phyloP scores from a whole-genome alignment of 2,888 invertebrate species.

The Meiosimyza platycephala region DNA sequence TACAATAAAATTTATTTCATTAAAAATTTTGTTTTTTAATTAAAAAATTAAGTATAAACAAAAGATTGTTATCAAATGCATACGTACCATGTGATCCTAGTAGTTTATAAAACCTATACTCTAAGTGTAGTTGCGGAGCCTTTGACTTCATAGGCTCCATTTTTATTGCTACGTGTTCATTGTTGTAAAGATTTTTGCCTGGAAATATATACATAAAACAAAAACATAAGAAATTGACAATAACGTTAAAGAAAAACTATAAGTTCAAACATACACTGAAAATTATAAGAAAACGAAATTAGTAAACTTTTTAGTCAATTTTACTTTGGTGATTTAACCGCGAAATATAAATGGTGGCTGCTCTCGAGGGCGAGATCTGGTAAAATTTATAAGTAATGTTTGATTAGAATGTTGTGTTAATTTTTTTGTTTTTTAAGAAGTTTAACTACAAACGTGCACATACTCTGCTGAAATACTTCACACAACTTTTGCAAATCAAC shows the following conservation, averaged over 20 bases:
- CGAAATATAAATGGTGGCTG: not conserved
- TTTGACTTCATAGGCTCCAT: constrained; percentile 99
- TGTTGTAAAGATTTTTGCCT: constrained; percentile 99
- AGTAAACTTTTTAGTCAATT: not conserved
- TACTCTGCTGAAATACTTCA: too few species aligned
- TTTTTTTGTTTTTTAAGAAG: too few species aligned
- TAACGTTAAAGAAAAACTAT: constrained; percentile 5
- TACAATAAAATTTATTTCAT: not conserved
- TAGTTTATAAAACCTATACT: constrained; percentile 99
- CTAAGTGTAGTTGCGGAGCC: constrained; percentile 99
- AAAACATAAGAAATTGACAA: constrained; percentile 1
- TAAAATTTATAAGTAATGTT: too few species aligned
- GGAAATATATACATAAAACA: constrained; percentile 61
- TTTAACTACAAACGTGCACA: too few species aligned
- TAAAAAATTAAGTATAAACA: constrained; percentile 34
- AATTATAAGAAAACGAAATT: constrained; percentile 24
- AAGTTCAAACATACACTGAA: constrained; percentile 41
- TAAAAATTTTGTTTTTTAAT: constrained; percentile 16
- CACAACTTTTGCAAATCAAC: too few species aligned
- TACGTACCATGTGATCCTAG: constrained; percentile 95
- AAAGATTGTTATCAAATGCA: constrained; percentile 27
- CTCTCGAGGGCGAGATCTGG: too few species aligned
- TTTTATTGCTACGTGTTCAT: constrained; percentile 99
- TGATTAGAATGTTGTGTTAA: too few species aligned
- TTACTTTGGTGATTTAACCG: not conserved